Evolutionary conservation across 2,888 invertebrate species (phyloP).

Genomic region (Cyclophora albipunctata): DNA sequence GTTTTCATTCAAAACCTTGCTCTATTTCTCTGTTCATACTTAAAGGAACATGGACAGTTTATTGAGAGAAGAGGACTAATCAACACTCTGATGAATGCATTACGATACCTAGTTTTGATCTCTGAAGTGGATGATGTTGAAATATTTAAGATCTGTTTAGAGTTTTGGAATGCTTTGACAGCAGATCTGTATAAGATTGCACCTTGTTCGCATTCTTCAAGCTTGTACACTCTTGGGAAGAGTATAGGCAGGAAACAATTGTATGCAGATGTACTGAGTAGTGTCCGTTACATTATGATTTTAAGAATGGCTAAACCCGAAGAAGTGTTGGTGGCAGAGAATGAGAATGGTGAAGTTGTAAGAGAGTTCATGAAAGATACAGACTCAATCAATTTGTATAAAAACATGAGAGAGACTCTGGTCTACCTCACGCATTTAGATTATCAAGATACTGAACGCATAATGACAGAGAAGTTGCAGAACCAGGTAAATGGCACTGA

Average conservation of each 20-base stretch:
- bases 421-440: slow-evolving; percentile 99
- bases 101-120: slow-evolving; percentile 91
- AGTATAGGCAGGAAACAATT: slow-evolving; percentile 79
- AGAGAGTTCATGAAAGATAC: slow-evolving; percentile 99
- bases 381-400: slow-evolving; percentile 98
- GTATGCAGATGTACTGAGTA: slow-evolving; percentile 87
- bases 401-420: slow-evolving; percentile 98
- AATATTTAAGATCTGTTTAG: slow-evolving; percentile 99
- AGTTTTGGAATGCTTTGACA: slow-evolving; percentile 97
- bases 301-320: slow-evolving; percentile 99
- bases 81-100: slow-evolving; percentile 85
- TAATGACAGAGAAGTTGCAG: slow-evolving; percentile 98
- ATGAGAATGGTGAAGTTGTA: slow-evolving; percentile 99
- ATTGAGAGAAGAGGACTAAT: slow-evolving; percentile 88
- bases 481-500: slow-evolving; percentile 99
- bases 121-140: slow-evolving; percentile 99
- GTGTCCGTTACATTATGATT: slow-evolving; percentile 97
- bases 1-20: slow-evolving; percentile 99
- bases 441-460: slow-evolving; percentile 96
- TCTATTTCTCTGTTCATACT: slow-evolving; percentile 95
- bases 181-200: slow-evolving; percentile 94
- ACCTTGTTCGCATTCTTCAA: slow-evolving; percentile 77
- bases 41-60: slow-evolving; percentile 95
- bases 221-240: slow-evolving; percentile 54
- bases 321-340: slow-evolving; percentile 99